Evolutionary conservation across 2,113 vertebrate species (phyloP).

Genomic region (Myrmecophaga tridactyla): DNA sequence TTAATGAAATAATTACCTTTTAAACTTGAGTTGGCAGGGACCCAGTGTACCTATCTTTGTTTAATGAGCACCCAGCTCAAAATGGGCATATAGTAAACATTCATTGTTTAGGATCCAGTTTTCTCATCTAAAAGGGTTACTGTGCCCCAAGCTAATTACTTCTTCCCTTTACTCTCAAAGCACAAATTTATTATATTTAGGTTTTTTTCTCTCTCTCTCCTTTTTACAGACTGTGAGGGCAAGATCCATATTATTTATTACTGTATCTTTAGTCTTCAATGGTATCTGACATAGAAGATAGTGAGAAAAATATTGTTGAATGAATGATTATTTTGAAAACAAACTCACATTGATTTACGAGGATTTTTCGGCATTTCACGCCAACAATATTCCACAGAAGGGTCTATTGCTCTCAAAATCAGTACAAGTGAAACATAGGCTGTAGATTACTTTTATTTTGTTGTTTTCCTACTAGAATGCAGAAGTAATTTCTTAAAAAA

Average conservation of each 20-base stretch:
- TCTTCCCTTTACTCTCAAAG: not conserved
- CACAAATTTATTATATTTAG: not conserved
- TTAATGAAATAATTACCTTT: not conserved
- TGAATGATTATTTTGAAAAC: not conserved
- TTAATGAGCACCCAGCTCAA: not conserved
- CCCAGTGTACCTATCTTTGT: not conserved
- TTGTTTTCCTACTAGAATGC: not conserved
- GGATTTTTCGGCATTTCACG: not conserved
- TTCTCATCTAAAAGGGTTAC: not conserved
- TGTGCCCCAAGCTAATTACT: not conserved
- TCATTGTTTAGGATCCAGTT: not conserved
- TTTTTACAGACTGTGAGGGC: not conserved
- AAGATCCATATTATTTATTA: not conserved
- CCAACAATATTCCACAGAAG: not conserved
- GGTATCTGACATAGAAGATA: not conserved
- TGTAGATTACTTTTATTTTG: not conserved
- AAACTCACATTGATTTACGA: not conserved
- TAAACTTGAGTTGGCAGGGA: not conserved
- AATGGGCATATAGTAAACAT: not conserved
- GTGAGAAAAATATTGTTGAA: slow-evolving; percentile 16
- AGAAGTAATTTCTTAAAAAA: not conserved
- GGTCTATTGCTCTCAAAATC: not conserved
- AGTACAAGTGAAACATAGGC: not conserved
- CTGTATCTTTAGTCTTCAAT: not conserved
- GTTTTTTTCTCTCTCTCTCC: not conserved